A percentile compares a stretch with the other conserved stretches of the same genome.
These are phyloP conservation scores for Drosophila mayaguana DNA, from an alignment of 2,888 invertebrate genomes.

Conservation along the genomic window DNA sequence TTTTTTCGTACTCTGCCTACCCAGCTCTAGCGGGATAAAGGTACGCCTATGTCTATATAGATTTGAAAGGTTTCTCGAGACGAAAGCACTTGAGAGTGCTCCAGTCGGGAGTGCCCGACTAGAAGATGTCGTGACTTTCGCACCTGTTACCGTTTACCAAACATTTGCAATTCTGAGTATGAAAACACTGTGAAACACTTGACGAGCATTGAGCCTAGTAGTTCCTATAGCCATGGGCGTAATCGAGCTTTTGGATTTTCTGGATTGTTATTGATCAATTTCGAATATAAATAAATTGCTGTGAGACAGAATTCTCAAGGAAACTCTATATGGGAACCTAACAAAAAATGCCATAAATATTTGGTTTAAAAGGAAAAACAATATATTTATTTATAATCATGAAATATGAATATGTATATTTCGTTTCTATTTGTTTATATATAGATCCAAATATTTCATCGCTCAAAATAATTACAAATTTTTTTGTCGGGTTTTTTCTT, in stretches of 20 bases:
- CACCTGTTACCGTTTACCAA: background rate
- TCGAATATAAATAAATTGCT: background rate
- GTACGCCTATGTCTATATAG: background rate
- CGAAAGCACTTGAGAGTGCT: background rate
- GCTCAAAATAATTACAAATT: conserved; percentile 46
- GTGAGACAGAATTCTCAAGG: background rate
- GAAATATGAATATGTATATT: background rate
- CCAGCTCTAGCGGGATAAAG: background rate
- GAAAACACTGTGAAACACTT: background rate
- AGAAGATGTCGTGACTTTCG: background rate
- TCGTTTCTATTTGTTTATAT: conserved; percentile 2
- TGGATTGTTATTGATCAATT: background rate
- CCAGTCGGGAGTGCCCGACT: background rate
- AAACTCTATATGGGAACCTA: conserved; percentile 31
- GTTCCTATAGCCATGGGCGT: background rate
- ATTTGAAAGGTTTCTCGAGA: background rate
- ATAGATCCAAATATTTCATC: conserved; percentile 8
- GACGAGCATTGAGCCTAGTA: background rate
- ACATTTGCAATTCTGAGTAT: background rate
- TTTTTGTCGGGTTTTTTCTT: background rate
- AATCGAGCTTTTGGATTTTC: background rate
- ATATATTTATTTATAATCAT: too few species aligned
- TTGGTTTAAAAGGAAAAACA: background rate
- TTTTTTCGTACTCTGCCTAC: background rate
- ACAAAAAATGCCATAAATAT: background rate